Evolutionary conservation across 1,140 invertebrate genomes (phyloP), one percentile per base, ranked within the genome.

Genomic region (Maconellicoccus hirsutus): DNA sequence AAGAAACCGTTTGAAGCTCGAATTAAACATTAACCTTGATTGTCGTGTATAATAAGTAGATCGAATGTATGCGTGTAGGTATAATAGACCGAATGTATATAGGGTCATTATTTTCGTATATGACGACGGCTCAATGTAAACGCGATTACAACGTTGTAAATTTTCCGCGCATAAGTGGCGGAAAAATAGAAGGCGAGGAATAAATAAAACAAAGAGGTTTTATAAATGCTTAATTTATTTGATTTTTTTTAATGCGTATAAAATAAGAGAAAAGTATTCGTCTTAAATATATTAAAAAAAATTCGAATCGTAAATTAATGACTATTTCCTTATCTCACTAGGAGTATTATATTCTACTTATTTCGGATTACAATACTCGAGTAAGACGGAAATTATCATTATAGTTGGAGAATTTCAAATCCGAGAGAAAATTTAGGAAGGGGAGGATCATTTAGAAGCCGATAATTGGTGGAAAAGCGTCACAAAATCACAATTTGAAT

Each of bases 311-410:
- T 52, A 52, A n/a, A 52, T 52, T 52, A 52, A 52, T 52, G 42
- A 52, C 42, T 52, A 19, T 52, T 52, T 52, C 42, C 42, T 52
- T 8, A 19, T 52, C 42, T 52, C 42, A 52, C 42, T 16, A 19
- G 2, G 42, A 52, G 42, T 8, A 52, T 52, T 14, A 52, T 52
- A 52, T 16, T 52, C 42, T n/a, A 16, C 12, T 52, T 19, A 52
- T n/a, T n/a, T n/a, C 3, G 12, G 6, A 52, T 19, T 52, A 52
- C n/a, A 52, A 16, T 16, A 19, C 42, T 52, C 42, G 2, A 52
- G 42, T 52, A 52, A 52, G 42, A 52, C 42, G 42, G 42, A 52
- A 52, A 52, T 52, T 4, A 52, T 52, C 42, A 52, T 52, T 52
- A 52, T 16, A 52, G n/a, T 8, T 2, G n/a, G 2, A 16, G 10